phyloP scores from a whole-genome alignment of 2,113 vertebrate genomes.

The Suncus etruscus region DNA sequence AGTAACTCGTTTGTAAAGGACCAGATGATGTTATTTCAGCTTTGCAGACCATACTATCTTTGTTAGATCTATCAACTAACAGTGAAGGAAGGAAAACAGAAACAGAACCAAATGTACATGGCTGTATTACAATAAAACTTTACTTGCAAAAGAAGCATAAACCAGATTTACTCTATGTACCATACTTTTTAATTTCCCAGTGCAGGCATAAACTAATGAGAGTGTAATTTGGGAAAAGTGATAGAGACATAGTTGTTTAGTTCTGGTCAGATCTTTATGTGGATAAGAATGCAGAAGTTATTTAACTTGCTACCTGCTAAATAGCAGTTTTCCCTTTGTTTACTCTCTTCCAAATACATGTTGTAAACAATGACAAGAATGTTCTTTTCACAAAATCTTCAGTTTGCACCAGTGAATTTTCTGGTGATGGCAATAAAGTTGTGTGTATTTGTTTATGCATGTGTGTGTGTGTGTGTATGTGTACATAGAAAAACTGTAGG shows the following conservation, averaged over 20 bases:
- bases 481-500: no score
- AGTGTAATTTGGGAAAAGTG: neutral
- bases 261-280: neutral
- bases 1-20: neutral
- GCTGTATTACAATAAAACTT: constrained; percentile 6
- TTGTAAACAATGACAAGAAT: neutral
- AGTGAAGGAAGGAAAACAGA: neutral
- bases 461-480: no score
- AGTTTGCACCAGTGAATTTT: no score
- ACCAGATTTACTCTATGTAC: neutral
- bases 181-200: neutral
- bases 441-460: no score
- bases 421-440: no score
- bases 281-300: neutral
- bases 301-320: neutral
- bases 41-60: neutral
- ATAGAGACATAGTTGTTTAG: neutral
- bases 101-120: neutral
- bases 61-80: neutral
- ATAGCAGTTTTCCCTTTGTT: neutral
- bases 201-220: neutral
- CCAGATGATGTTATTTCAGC: neutral
- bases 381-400: neutral
- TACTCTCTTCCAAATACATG: neutral
- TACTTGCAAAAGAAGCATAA: neutral